phyloP scores from a whole-genome alignment of 1,140 invertebrate genomes.

The Muscidifurax raptorellus region DNA sequence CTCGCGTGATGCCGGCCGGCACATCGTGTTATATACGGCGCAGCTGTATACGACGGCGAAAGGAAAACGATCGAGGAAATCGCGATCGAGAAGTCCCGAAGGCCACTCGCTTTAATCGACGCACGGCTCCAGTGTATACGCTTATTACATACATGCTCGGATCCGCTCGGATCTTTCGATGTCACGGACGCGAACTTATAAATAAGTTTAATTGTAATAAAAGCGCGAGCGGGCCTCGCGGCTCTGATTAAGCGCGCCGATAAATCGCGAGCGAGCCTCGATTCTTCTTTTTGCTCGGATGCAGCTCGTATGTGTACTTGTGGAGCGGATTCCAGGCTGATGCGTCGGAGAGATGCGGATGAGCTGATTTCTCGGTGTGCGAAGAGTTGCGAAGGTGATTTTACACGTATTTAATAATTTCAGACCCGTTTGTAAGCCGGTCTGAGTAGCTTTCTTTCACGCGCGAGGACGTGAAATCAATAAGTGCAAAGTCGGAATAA shows the following conservation, averaged over 20 bases:
- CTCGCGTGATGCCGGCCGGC: neutral
- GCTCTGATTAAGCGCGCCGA: neutral
- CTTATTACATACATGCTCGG: too few relatives aligned
- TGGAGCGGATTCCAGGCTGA: neutral
- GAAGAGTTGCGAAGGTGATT: neutral
- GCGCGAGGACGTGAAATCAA: too few relatives aligned
- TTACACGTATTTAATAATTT: neutral
- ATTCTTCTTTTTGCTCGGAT: neutral
- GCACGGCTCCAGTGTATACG: too few relatives aligned
- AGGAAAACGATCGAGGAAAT: constrained; percentile 20
- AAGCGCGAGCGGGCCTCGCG: neutral
- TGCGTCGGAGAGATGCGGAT: neutral
- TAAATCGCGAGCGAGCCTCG: constrained; percentile 9
- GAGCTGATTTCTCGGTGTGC: neutral
- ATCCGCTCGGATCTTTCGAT: neutral
- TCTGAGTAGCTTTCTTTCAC: too few relatives aligned
- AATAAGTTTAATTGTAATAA: constrained; percentile 8
- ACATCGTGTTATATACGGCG: neutral
- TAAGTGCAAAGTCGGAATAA: too few relatives aligned
- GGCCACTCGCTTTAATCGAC: constrained; percentile 7
- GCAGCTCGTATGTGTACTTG: neutral
- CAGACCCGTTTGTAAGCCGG: too few relatives aligned
- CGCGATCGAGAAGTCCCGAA: neutral
- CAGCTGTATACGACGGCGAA: neutral
- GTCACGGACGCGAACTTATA: constrained; percentile 29